phyloP scores from a whole-genome alignment of 2,888 invertebrate genomes.

The Octodonta nipae region DNA sequence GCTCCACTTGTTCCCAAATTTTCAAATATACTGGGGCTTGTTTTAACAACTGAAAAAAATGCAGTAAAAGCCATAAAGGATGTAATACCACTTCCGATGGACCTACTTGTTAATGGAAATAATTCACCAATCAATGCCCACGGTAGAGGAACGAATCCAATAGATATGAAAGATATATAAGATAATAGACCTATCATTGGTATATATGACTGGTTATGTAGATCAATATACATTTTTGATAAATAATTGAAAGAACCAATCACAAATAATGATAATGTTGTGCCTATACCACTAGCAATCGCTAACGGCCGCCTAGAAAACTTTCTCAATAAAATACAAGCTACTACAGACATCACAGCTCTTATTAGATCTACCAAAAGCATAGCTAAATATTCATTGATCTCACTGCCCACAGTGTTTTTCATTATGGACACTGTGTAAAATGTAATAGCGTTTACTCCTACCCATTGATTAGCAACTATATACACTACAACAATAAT shows the following conservation, averaged over 20 bases:
- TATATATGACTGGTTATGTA: slow-evolving; percentile 20
- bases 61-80: slow-evolving; percentile 50
- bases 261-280: slow-evolving; percentile 41
- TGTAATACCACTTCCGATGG: slow-evolving; percentile 53
- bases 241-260: slow-evolving; percentile 17
- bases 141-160: slow-evolving; percentile 41
- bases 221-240: slow-evolving; percentile 13
- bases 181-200: slow-evolving; percentile 39
- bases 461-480: slow-evolving; percentile 54
- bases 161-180: slow-evolving; percentile 46
- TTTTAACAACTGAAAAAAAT: slow-evolving; percentile 54
- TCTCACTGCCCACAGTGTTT: slow-evolving; percentile 43
- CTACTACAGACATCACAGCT: slow-evolving; percentile 46
- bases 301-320: slow-evolving; percentile 52
- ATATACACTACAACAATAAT: slow-evolving; percentile 51
- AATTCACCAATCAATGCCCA: slow-evolving; percentile 67
- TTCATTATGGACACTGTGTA: slow-evolving; percentile 56
- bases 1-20: slow-evolving; percentile 45
- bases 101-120: slow-evolving; percentile 42
- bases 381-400: slow-evolving; percentile 54
- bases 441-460: slow-evolving; percentile 57
- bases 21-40: slow-evolving; percentile 47
- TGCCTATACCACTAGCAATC: slow-evolving; percentile 49
- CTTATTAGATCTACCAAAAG: slow-evolving; percentile 51
- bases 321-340: slow-evolving; percentile 48